Evolutionary conservation across 2,113 vertebrate genomes (phyloP).

Genomic region (Tamias sibiricus): DNA sequence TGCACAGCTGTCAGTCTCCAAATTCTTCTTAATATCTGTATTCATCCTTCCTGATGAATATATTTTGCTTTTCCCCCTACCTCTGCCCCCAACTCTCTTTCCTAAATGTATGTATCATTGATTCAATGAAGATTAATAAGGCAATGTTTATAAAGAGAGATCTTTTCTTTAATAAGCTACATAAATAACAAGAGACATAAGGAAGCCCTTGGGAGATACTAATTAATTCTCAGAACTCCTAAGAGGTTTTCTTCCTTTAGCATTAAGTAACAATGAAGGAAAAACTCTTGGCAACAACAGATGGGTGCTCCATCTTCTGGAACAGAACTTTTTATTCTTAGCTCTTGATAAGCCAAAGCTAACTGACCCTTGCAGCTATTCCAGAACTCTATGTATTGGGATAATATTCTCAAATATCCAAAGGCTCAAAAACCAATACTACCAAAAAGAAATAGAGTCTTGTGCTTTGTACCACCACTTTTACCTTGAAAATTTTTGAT

Average conservation of each 20-base stretch:
- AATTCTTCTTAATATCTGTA: not conserved
- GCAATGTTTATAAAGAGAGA: slow-evolving; percentile 49
- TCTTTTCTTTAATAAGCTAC: slow-evolving; percentile 56
- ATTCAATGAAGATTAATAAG: slow-evolving; percentile 50
- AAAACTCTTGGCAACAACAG: slow-evolving; percentile 51
- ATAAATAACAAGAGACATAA: slow-evolving; percentile 55
- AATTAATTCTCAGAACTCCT: slow-evolving; percentile 68
- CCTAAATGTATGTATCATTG: not conserved
- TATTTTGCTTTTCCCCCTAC: not conserved
- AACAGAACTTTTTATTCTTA: slow-evolving; percentile 60
- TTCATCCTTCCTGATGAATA: not conserved
- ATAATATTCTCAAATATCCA: not conserved
- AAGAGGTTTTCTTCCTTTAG: slow-evolving; percentile 55
- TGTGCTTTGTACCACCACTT: not conserved
- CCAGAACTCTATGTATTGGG: slow-evolving; percentile 4
- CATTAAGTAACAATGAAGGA: slow-evolving; percentile 46
- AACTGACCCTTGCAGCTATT: not conserved
- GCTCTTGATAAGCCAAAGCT: slow-evolving; percentile 35
- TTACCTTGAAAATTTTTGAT: not conserved
- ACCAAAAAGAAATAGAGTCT: not conserved
- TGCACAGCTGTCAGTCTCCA: not conserved
- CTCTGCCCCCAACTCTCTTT: not conserved
- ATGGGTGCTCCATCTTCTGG: slow-evolving; percentile 56
- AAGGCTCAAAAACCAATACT: not conserved
- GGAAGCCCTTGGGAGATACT: slow-evolving; percentile 42